Evolutionary conservation across 2,113 vertebrate genomes (phyloP).

Genomic region (Tiliqua scincoides): DNA sequence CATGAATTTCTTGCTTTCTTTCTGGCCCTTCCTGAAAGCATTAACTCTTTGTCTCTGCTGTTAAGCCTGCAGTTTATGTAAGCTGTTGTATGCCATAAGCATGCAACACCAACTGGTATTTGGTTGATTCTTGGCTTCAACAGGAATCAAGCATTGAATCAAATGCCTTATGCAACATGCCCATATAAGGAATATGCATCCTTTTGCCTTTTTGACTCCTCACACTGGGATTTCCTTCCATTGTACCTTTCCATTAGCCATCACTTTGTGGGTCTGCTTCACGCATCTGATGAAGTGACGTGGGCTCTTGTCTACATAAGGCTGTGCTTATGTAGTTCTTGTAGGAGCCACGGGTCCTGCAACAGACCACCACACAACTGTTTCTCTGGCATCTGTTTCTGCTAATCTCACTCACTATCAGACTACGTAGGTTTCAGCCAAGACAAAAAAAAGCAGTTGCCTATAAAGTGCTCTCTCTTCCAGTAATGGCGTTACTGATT

Average conservation of each 20-base stretch:
- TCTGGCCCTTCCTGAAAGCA: conserved; percentile 47
- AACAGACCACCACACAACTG: background rate
- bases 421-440: background rate
- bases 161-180: background rate
- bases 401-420: background rate
- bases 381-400: background rate
- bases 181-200: background rate
- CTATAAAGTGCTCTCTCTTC: background rate
- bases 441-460: background rate
- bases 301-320: background rate
- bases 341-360: background rate
- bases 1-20: conserved; percentile 56
- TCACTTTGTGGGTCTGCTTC: background rate
- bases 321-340: background rate
- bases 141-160: background rate
- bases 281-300: background rate
- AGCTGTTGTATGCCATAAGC: too few relatives aligned
- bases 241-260: background rate
- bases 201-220: background rate
- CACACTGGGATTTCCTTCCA: background rate
- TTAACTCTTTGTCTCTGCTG: conserved; percentile 52
- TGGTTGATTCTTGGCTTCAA: background rate
- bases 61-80: conserved; percentile 32
- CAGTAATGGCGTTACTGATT: background rate
- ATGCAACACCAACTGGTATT: conserved; percentile 8